phyloP scores from a whole-genome alignment of 2,888 invertebrate species.

The Sceliomorpha sp. region DNA sequence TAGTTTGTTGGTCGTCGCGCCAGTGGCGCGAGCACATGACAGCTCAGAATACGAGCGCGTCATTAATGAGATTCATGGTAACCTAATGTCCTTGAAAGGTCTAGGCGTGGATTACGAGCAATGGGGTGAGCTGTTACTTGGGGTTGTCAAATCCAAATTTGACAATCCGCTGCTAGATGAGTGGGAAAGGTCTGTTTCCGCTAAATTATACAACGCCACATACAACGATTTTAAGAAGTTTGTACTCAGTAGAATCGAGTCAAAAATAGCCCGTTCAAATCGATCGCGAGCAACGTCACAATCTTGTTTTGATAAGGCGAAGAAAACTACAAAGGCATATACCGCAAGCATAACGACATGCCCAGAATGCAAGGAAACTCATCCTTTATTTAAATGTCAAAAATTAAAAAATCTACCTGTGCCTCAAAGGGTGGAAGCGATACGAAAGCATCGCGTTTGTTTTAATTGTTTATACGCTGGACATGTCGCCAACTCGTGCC shows the following conservation, averaged over 20 bases:
- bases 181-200: constrained; percentile 6
- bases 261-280: constrained; percentile 1
- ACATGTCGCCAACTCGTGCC: constrained; percentile 5
- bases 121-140: neutral
- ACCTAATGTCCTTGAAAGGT: too few relatives aligned
- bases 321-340: too few relatives aligned
- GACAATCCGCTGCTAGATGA: constrained; percentile 12
- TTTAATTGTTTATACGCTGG: constrained; percentile 17
- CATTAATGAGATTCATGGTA: too few relatives aligned
- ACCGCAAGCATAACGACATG: too few relatives aligned
- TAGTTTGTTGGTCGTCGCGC: neutral
- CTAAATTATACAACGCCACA: neutral
- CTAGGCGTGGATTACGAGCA: too few relatives aligned
- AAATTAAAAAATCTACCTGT: neutral
- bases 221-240: constrained; percentile 10
- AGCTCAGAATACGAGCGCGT: too few relatives aligned
- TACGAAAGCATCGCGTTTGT: constrained; percentile 19
- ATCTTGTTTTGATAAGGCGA: too few relatives aligned
- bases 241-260: constrained; percentile 3
- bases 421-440: neutral
- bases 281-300: too few relatives aligned
- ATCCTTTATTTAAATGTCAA: too few relatives aligned
- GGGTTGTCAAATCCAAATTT: neutral
- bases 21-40: too few relatives aligned
- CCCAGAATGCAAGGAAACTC: constrained; percentile 5